Evolutionary conservation across 2,888 invertebrate species (phyloP), one percentile per base, ranked within the genome.

Genomic region (Drosophila acutilabella): DNA sequence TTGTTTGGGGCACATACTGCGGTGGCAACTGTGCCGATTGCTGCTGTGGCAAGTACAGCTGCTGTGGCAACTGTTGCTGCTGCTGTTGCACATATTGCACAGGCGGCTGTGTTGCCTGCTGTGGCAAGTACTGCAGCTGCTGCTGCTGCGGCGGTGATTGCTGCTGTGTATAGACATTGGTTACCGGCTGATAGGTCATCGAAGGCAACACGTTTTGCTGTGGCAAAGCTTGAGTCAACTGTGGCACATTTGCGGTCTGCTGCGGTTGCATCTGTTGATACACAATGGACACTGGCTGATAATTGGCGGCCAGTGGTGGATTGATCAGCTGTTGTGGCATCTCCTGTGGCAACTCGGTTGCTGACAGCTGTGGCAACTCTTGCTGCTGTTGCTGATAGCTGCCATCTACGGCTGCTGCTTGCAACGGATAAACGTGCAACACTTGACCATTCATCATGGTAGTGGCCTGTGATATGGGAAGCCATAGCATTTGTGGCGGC

Each of bases 301-400:
- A 16, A 41, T 11, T 13, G 53, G 8, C 30, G 4, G 41, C 30
- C 8, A 18, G 6, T 36, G 18, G 1, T 1, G 36, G 0, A 16
- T 16, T 11, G 26, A 14, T 8, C 26, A 40, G 16, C 13, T 30
- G 58, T 13, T 48, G 40, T 5, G 38, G 57, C 7, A 26, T 4
- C 14, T 14, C 11, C 7, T 45, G 23, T 16, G 48, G 30, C 30
- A 30, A 0, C 48, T 33, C 18, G 26, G 61, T 47, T 30, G 48
- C 48, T 30, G n/a, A n/a, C n/a, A n/a, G 38, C 16, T 16, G 45
- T 30, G 30, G 62, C 53, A 33, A 8, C 48, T 41, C 48, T 14
- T 26, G 23, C 2, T 14, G n/a, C 16, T 38, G 50, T 10, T 6
- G 60, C 38, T 44, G 30, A 33, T 4, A 13, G 18, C 7, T 16